These are phyloP conservation scores for Sussaba pulchella DNA, from an alignment of 2,888 invertebrate genomes.

Conservation along the genomic window DNA sequence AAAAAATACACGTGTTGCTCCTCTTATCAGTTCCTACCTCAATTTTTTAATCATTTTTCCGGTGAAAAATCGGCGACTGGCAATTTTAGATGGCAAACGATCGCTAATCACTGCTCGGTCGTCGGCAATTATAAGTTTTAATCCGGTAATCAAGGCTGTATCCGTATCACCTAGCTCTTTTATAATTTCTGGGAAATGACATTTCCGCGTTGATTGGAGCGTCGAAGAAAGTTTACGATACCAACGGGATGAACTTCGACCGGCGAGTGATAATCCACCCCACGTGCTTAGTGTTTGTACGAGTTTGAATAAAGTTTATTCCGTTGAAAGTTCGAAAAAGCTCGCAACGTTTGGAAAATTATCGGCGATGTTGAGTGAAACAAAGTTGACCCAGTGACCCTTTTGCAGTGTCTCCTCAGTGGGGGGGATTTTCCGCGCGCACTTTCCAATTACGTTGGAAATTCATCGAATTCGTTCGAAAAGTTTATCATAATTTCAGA, in stretches of 20 bases:
- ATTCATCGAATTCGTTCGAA: constrained; percentile 11
- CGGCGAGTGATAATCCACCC: constrained; percentile 8
- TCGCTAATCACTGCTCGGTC: neutral
- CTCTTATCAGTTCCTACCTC: constrained; percentile 14
- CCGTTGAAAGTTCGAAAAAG: neutral
- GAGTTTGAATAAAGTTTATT: neutral
- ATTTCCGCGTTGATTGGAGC: constrained; percentile 3
- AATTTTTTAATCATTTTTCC: neutral
- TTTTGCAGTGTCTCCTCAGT: constrained; percentile 17
- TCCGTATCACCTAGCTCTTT: no score
- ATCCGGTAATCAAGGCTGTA: no score
- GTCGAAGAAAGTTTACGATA: constrained; percentile 1
- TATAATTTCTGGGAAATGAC: neutral
- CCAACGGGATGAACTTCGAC: constrained; percentile 39
- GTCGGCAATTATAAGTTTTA: no score
- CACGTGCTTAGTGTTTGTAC: constrained; percentile 50
- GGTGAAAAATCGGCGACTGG: neutral
- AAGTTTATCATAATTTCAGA: no score
- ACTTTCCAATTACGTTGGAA: neutral
- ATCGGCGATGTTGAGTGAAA: constrained; percentile 12
- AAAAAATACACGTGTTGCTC: constrained; percentile 4
- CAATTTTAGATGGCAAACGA: neutral
- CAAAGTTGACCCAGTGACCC: constrained; percentile 39
- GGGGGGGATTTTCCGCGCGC: neutral
- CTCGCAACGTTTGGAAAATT: neutral